These are phyloP conservation scores for Ammospiza caudacuta DNA, from an alignment of 2,113 vertebrate species.

Conservation along the genomic window DNA sequence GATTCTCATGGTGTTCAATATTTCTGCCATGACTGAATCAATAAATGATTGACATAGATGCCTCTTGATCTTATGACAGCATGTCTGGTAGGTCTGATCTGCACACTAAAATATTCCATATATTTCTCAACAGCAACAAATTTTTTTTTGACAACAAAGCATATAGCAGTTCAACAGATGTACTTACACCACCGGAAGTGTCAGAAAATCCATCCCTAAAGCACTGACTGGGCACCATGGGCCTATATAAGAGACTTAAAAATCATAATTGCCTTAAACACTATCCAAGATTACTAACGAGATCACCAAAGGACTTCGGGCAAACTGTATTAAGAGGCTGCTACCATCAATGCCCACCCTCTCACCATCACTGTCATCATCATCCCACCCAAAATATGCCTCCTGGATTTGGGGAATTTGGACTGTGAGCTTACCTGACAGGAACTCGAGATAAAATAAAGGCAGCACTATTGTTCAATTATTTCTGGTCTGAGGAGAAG, in stretches of 20 bases:
- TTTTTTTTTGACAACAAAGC: neutral
- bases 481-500: neutral
- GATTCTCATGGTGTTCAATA: neutral
- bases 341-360: neutral
- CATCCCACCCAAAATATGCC: neutral
- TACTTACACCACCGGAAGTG: neutral
- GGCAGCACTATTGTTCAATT: neutral
- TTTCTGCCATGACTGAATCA: neutral
- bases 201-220: neutral
- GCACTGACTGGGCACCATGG: neutral
- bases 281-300: neutral
- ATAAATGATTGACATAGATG: neutral
- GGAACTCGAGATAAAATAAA: neutral
- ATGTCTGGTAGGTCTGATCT: neutral
- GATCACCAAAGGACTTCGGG: neutral
- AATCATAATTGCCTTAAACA: neutral
- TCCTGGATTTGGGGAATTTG: neutral
- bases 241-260: neutral
- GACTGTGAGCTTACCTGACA: neutral
- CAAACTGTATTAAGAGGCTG: neutral
- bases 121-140: neutral
- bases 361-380: neutral
- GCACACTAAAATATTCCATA: neutral
- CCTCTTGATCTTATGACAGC: neutral
- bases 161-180: neutral